A percentile compares a stretch with the other conserved stretches of the same genome.
Evolutionary conservation across 1,140 invertebrate species (phyloP).

Genomic region (Philotrypesis tridentata): DNA sequence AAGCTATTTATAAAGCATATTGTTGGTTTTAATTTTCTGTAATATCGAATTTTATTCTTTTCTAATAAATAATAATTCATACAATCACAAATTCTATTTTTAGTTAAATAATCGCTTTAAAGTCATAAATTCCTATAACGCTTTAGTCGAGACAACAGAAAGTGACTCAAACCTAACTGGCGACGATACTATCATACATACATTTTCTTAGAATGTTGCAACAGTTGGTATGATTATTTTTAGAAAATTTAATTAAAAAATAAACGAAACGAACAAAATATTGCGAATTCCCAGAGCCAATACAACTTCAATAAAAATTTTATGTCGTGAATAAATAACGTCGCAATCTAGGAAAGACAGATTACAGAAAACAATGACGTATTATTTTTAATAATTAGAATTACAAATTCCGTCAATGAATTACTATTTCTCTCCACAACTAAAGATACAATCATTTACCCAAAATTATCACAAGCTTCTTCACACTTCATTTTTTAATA

Average conservation of each 20-base stretch:
- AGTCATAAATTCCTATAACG: background rate
- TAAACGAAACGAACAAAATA: background rate
- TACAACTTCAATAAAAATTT: slow-evolving; percentile 6
- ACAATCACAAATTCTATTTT: background rate
- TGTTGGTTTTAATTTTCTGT: background rate
- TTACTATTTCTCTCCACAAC: background rate
- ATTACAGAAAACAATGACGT: background rate
- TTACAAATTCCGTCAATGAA: background rate
- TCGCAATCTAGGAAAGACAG: background rate
- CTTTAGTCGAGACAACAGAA: slow-evolving; percentile 16
- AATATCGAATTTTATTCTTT: background rate
- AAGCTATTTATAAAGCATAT: slow-evolving; percentile 10
- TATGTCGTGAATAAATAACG: background rate
- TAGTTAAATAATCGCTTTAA: background rate
- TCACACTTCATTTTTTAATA: background rate
- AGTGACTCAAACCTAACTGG: background rate
- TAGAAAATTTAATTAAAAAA: slow-evolving; percentile 2
- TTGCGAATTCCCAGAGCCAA: background rate
- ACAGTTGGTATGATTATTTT: background rate
- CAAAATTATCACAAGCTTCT: slow-evolving; percentile 13
- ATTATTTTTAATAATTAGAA: background rate
- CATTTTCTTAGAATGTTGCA: background rate
- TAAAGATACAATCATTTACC: slow-evolving; percentile 17
- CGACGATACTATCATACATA: background rate
- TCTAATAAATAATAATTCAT: background rate